Base-by-base conservation (phyloP, 2,888 invertebrate species). In the Gymnocheta viridis region DNA sequence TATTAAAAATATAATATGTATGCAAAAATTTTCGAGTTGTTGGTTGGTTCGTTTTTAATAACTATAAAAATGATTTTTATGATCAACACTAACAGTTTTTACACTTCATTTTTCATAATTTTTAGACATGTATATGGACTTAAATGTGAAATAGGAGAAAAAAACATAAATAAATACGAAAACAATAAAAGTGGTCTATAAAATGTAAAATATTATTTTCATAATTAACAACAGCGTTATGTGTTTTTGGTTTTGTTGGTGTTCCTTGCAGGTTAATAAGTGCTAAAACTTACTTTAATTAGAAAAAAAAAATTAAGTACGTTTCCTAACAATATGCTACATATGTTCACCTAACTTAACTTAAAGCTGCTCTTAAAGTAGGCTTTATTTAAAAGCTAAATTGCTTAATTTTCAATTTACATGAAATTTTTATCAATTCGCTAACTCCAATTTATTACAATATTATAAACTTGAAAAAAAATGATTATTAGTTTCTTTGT, bases 61-160 rank as follows among this genome's bases (percentile, higher is more conserved):
- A 49, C 84, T 81, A 81, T 81, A 81, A 81, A 84, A 81, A 77
- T 77, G 62, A 77, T 12, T 73, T 81, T 84, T 81, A 81, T 73
- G 81, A 73, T 73, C 77, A 66, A 67, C 81, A 77, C 73, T 84
- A 84, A 78, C 77, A 84, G 69, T 81, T 84, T 84, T 77, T 84
- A 73, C 84, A 84, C 84, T 81, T 81, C 84, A 84, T 81, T 81
- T 77, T 81, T 84, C 81, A 84, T 80, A 76, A 69, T 66, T 81
- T 67, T 81, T 49, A 72, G 64, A 41, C 49, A 49, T 24, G 58
- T 54, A 35, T 29, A 47, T 47, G 49, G 27, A 58, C 41, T 66
- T 44, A 17, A 54, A 77, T 41, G 47, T 35, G 19, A 17, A 47
- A 19, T 41, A 51, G 14, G 27, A 47, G 29, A 54, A 66, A 12